phyloP scores from a whole-genome alignment of 2,888 invertebrate species.

The Sussaba pulchella region DNA sequence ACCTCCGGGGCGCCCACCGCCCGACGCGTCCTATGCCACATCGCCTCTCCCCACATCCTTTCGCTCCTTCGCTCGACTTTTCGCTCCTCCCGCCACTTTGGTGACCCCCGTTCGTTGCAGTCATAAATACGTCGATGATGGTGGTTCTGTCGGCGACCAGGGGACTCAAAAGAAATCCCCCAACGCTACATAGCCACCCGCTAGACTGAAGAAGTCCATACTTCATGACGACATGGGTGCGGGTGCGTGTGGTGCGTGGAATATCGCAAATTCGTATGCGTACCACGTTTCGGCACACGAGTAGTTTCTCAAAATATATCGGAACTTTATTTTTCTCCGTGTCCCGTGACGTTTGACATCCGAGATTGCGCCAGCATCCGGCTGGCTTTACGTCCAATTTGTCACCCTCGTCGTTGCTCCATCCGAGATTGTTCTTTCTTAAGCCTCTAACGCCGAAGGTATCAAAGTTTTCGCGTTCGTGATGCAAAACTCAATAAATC shows the following conservation, averaged over 20 bases:
- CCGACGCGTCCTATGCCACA: conserved; percentile 46
- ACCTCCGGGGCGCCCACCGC: conserved; percentile 66
- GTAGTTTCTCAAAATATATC: conserved; percentile 42
- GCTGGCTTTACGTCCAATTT: not conserved
- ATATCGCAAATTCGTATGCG: conserved; percentile 58
- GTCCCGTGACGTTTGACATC: not conserved
- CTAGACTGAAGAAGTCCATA: too few species aligned
- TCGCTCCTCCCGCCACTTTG: conserved; percentile 21
- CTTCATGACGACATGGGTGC: too few species aligned
- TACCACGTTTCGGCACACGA: conserved; percentile 26
- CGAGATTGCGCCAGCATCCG: not conserved
- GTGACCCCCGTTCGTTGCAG: conserved; percentile 49
- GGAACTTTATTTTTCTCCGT: conserved; percentile 2
- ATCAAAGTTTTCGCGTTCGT: not conserved
- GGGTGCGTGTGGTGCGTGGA: too few species aligned
- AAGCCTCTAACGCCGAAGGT: too few species aligned
- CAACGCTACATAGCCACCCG: too few species aligned
- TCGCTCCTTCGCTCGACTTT: conserved; percentile 10
- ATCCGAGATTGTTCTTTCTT: too few species aligned
- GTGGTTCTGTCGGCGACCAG: conserved; percentile 29
- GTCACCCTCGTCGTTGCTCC: too few species aligned
- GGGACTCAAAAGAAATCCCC: conserved; percentile 17
- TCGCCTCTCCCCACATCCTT: conserved; percentile 27
- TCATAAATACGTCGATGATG: conserved; percentile 73
- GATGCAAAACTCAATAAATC: not conserved